phyloP scores from a whole-genome alignment of 2,888 invertebrate species.

The Aquatica leii region DNA sequence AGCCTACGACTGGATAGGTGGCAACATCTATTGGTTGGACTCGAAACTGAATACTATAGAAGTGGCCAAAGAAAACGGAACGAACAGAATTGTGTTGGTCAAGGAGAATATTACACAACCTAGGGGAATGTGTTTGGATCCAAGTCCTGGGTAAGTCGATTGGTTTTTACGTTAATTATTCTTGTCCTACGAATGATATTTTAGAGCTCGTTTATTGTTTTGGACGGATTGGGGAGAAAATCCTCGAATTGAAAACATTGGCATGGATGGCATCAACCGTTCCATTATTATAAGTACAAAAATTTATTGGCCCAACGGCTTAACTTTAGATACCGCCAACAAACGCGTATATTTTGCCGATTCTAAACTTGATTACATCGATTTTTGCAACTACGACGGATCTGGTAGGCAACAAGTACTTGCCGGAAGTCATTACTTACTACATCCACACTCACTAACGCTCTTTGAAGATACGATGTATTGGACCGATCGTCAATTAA shows the following conservation, averaged over 20 bases:
- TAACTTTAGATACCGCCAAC: conserved; percentile 94
- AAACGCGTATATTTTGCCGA: conserved; percentile 96
- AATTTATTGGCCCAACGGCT: conserved; percentile 98
- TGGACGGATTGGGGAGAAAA: conserved; percentile 99
- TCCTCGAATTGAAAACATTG: conserved; percentile 93
- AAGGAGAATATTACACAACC: conserved; percentile 96
- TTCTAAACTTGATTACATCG: conserved; percentile 96
- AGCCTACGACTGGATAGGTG: conserved; percentile 96
- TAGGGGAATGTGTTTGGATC: conserved; percentile 95
- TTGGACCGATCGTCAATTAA: conserved; percentile 95
- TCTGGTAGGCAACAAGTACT: conserved; percentile 87
- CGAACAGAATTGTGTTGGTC: conserved; percentile 82
- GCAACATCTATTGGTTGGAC: conserved; percentile 97
- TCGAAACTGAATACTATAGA: conserved; percentile 94
- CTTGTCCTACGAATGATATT: too few species aligned
- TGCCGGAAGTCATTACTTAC: conserved; percentile 87
- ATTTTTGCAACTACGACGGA: conserved; percentile 97
- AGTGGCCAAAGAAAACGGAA: conserved; percentile 86
- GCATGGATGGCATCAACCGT: conserved; percentile 93
- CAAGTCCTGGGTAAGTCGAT: conserved; percentile 77
- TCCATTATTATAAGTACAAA: conserved; percentile 88
- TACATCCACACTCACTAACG: conserved; percentile 95
- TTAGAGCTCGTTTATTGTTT: conserved; percentile 82
- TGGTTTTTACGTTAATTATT: conserved; percentile 19
- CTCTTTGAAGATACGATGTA: conserved; percentile 96